phyloP scores from a whole-genome alignment of 2,888 invertebrate species.

The Aquatica leii region DNA sequence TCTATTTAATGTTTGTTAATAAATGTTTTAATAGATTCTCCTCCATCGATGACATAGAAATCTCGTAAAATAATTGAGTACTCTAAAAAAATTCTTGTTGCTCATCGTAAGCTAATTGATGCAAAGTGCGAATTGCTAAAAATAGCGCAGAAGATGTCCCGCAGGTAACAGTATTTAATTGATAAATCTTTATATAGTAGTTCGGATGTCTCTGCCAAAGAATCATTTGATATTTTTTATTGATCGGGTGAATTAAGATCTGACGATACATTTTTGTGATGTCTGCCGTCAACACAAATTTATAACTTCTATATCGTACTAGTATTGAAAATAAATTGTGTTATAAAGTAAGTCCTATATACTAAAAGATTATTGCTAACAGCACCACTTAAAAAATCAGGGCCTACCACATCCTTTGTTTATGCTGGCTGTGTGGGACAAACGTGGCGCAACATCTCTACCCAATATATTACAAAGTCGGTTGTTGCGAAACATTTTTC shows the following conservation, averaged over 20 bases:
- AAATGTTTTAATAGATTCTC: slow-evolving; percentile 25
- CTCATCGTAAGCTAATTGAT: slow-evolving; percentile 36
- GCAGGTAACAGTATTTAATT: slow-evolving; percentile 43
- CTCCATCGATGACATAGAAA: slow-evolving; percentile 42
- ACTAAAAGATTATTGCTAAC: too few relatives aligned
- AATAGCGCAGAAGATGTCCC: slow-evolving; percentile 40
- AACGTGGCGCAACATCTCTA: too few relatives aligned
- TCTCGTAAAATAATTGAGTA: slow-evolving; percentile 37
- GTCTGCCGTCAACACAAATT: slow-evolving; percentile 17
- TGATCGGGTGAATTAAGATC: not conserved
- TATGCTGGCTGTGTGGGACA: too few relatives aligned
- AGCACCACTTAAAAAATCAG: too few relatives aligned
- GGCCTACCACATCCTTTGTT: too few relatives aligned
- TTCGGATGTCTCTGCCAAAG: slow-evolving; percentile 17
- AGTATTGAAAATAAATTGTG: slow-evolving; percentile 31
- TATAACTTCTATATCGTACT: slow-evolving; percentile 10
- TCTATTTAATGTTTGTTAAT: slow-evolving; percentile 20
- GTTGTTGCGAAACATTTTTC: too few relatives aligned
- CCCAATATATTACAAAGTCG: too few relatives aligned
- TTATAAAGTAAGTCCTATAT: slow-evolving; percentile 30
- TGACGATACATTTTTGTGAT: slow-evolving; percentile 31
- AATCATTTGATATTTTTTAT: slow-evolving; percentile 18
- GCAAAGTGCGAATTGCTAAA: slow-evolving; percentile 28
- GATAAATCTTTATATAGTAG: slow-evolving; percentile 28
- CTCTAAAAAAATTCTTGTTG: too few relatives aligned